Evolutionary conservation across 1,140 invertebrate species (phyloP).

Genomic region (Listronotus bonariensis): DNA sequence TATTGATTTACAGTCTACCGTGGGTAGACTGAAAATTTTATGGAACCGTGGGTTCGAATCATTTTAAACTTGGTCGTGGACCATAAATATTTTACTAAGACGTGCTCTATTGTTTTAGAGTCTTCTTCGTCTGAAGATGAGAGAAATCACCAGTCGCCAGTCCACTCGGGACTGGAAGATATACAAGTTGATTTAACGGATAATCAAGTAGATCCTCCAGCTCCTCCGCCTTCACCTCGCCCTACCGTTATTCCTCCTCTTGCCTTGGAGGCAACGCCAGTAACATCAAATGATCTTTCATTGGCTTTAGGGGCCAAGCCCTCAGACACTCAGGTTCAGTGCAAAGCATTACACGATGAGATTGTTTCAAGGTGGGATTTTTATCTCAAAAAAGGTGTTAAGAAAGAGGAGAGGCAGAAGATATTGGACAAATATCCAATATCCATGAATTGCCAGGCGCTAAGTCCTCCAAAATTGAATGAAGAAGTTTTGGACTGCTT

Average conservation of each 20-base stretch:
- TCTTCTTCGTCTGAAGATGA: constrained; percentile 1
- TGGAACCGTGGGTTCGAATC: too few species aligned
- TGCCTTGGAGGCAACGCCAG: neutral
- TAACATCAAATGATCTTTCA: neutral
- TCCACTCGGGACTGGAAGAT: neutral
- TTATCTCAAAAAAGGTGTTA: neutral
- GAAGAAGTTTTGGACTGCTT: neutral
- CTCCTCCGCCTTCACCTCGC: neutral
- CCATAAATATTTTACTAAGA: too few species aligned
- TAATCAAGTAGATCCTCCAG: neutral
- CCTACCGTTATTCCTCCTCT: neutral
- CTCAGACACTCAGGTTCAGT: neutral
- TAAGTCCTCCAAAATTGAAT: constrained; percentile 1
- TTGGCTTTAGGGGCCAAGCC: neutral
- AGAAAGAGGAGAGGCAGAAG: neutral
- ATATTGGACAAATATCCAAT: neutral
- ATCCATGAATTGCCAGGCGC: neutral
- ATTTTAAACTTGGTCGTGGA: too few species aligned
- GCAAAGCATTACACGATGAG: neutral
- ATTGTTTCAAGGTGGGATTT: constrained; percentile 1
- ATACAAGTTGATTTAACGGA: neutral
- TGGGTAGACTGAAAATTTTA: too few species aligned
- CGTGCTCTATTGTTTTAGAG: too few species aligned
- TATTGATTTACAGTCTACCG: too few species aligned
- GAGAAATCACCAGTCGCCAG: constrained; percentile 3